phyloP scores from a whole-genome alignment of 2,888 invertebrate species.

The Seira ritae region DNA sequence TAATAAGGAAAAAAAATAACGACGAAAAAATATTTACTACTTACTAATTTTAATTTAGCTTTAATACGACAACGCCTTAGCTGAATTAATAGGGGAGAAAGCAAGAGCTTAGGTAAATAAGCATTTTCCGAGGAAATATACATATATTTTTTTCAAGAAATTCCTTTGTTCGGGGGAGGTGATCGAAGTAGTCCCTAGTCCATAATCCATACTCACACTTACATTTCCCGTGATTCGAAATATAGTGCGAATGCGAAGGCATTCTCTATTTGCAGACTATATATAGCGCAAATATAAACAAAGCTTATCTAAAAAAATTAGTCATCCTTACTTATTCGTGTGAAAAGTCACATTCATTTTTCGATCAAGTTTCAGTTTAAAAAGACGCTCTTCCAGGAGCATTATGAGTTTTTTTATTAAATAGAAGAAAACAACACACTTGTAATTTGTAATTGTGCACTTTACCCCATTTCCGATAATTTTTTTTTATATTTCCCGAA shows the following conservation, averaged over 20 bases:
- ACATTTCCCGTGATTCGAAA: not conserved
- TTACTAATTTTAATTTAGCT: too few species aligned
- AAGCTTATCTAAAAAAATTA: conserved; percentile 43
- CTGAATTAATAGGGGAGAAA: too few species aligned
- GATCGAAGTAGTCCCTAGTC: conserved; percentile 4
- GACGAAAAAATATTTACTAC: conserved; percentile 8
- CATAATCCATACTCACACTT: conserved; percentile 22
- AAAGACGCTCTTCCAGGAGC: conserved; percentile 47
- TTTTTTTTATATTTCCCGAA: conserved; percentile 20
- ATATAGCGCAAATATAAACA: too few species aligned
- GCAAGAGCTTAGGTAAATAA: too few species aligned
- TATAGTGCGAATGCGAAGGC: too few species aligned
- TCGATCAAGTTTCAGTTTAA: conserved; percentile 38
- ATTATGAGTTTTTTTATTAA: conserved; percentile 2
- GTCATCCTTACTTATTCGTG: conserved; percentile 18
- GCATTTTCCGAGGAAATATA: too few species aligned
- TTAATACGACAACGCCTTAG: too few species aligned
- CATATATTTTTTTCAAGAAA: too few species aligned
- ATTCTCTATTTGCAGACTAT: too few species aligned
- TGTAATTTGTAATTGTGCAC: not conserved
- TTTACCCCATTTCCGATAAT: conserved; percentile 21
- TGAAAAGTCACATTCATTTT: conserved; percentile 32
- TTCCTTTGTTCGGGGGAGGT: conserved; percentile 30
- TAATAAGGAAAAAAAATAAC: not conserved
- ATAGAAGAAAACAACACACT: conserved; percentile 5